Conservation (phyloP, 2,797 vertebrate genomes). For the Cuculus canorus region DNA sequence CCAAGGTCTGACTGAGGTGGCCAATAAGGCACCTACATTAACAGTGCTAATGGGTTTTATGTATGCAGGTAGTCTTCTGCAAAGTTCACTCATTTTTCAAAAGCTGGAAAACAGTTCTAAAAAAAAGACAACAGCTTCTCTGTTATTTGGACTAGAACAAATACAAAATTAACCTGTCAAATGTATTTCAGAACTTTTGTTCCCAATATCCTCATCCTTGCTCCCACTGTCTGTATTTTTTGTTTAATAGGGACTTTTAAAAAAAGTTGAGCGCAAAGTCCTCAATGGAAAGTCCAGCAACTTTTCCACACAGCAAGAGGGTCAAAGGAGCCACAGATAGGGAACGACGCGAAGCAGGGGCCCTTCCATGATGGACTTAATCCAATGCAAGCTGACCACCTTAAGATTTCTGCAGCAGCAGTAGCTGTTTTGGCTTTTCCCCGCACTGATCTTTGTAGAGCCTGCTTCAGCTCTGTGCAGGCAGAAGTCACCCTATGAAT, state of each 20-base stretch:
- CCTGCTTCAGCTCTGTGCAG: not conserved
- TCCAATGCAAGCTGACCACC: accelerated
- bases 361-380: not conserved
- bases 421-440: not conserved
- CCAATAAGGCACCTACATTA: not conserved
- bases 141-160: not conserved
- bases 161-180: not conserved
- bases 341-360: not conserved
- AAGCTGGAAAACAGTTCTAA: not conserved
- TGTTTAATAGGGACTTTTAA: not conserved
- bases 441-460: not conserved
- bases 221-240: not conserved
- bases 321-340: not conserved
- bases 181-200: not conserved
- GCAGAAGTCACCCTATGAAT: not conserved
- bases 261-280: not conserved
- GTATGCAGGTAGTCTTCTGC: not conserved
- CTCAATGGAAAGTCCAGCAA: not conserved
- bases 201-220: not conserved
- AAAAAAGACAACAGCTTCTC: not conserved
- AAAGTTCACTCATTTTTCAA: not conserved
- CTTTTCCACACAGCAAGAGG: not conserved
- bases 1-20: not conserved
- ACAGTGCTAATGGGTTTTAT: not conserved
- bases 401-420: not conserved